Percentiles rank a stretch among this genome's conserved stretches.
These are phyloP conservation scores for Tetanocera ferruginea DNA, from an alignment of 2,888 invertebrate genomes.

Conservation along the genomic window DNA sequence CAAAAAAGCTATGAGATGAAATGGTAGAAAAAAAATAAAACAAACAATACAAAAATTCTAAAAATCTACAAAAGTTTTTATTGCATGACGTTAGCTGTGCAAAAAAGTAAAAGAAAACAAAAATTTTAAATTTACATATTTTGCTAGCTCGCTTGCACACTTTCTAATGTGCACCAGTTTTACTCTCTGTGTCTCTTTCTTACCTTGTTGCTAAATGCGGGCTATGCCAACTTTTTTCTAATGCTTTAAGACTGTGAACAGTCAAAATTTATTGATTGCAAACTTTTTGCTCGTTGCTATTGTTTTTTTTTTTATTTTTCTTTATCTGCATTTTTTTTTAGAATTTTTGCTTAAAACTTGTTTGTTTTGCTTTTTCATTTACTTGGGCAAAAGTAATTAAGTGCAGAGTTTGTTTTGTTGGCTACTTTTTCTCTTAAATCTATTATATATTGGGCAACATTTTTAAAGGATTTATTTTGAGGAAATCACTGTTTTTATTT, in stretches of 20 bases:
- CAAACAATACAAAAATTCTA: neutral
- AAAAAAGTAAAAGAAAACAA: too few species aligned
- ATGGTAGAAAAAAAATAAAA: neutral
- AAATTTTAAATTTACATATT: conserved; percentile 13
- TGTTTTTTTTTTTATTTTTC: neutral
- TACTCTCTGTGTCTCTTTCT: neutral
- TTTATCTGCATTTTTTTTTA: neutral
- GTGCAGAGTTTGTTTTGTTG: neutral
- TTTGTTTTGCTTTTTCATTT: neutral
- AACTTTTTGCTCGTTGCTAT: neutral
- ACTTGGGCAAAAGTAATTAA: neutral
- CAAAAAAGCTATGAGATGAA: neutral
- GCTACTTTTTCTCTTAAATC: too few species aligned
- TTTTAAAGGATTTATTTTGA: too few species aligned
- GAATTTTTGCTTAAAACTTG: neutral
- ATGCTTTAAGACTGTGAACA: conserved; percentile 9
- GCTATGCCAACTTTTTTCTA: neutral
- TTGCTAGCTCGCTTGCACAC: neutral
- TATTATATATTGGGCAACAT: too few species aligned
- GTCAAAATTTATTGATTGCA: conserved; percentile 17
- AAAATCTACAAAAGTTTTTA: neutral
- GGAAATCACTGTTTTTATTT: too few species aligned
- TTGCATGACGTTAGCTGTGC: neutral
- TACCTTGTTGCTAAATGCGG: neutral
- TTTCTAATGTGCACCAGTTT: neutral